phyloP scores from a whole-genome alignment of 2,888 invertebrate genomes.

The Volucella zonaria region DNA sequence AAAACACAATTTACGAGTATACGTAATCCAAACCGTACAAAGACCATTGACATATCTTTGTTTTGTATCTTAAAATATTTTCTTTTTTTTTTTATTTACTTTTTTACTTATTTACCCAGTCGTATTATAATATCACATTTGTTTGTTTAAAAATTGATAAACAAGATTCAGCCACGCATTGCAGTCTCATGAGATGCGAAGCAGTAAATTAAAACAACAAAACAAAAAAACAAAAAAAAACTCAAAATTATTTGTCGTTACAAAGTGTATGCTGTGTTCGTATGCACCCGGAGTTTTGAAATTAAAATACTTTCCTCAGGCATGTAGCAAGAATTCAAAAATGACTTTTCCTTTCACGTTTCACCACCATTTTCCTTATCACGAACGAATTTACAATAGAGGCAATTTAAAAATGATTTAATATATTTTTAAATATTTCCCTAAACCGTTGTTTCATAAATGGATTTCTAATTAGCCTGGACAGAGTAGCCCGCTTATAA shows the following conservation, averaged over 20 bases:
- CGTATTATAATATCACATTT: constrained; percentile 52
- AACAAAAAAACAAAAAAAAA: not conserved
- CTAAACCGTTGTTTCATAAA: constrained; percentile 16
- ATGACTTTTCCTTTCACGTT: constrained; percentile 40
- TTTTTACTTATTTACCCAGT: constrained; percentile 57
- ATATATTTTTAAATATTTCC: constrained; percentile 19
- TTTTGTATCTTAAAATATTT: constrained; percentile 16
- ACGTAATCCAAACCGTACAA: constrained; percentile 32
- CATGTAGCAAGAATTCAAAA: not conserved
- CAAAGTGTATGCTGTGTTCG: not conserved
- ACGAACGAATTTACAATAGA: not conserved
- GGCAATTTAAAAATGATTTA: constrained; percentile 45
- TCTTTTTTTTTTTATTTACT: constrained; percentile 47
- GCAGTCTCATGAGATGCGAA: constrained; percentile 14
- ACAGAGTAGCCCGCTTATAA: too few species aligned
- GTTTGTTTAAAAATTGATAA: constrained; percentile 65
- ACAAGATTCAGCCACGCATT: constrained; percentile 42
- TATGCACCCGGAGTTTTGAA: not conserved
- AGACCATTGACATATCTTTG: constrained; percentile 10
- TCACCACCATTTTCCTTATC: not conserved
- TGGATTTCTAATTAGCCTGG: constrained; percentile 51
- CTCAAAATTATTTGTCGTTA: constrained; percentile 14
- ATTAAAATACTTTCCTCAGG: constrained; percentile 14
- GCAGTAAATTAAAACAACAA: not conserved
- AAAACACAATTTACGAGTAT: not conserved